These are phyloP conservation scores for Carcharodon carcharias DNA, from an alignment of 2,797 vertebrate genomes.

Conservation along the genomic window DNA sequence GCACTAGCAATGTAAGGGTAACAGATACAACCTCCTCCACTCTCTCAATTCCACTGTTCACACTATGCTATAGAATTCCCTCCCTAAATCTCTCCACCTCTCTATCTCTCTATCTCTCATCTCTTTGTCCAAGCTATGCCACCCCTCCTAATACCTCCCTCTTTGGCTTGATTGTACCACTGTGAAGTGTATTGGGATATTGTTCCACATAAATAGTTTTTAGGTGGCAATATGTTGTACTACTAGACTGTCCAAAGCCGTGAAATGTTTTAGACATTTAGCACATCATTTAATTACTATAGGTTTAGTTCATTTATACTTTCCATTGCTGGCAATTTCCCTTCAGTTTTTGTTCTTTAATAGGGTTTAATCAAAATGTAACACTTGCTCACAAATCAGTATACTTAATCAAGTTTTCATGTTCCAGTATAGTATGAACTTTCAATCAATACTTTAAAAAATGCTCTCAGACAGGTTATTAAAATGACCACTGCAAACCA, in stretches of 20 bases:
- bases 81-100: neutral
- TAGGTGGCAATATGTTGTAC: neutral
- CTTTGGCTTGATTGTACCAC: neutral
- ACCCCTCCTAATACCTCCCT: neutral
- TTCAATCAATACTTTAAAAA: no score
- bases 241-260: neutral
- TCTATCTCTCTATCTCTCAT: neutral
- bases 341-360: neutral
- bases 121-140: neutral
- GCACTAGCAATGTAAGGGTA: neutral
- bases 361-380: neutral
- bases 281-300: neutral
- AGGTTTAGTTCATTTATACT: neutral
- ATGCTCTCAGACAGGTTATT: no score
- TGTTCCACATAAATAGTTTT: neutral
- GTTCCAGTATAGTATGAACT: no score
- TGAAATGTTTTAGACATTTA: neutral
- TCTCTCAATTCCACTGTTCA: neutral
- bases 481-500: no score
- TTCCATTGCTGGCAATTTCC: neutral
- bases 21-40: neutral
- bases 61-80: neutral
- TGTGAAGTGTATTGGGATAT: neutral
- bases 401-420: neutral
- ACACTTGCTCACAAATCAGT: neutral